Base-by-base conservation (phyloP, 1,140 invertebrate genomes). In the Drosophila quadrilineata region DNA sequence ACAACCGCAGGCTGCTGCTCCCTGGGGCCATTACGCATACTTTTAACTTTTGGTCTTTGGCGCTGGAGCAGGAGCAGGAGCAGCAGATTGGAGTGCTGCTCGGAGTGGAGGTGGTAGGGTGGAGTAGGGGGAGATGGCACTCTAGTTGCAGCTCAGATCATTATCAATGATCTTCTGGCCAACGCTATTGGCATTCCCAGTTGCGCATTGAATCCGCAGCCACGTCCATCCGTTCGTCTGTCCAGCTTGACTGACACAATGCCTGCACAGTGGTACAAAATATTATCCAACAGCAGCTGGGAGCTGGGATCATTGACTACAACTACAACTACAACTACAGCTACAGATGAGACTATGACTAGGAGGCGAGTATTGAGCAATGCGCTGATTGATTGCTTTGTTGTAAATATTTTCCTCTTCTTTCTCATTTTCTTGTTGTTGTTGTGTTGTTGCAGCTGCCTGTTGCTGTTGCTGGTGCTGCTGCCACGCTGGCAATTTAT, bases 21-120 rank as follows among this genome's bases (percentile, higher is more conserved):
- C 79, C 79, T 85, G 79, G 79, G 79, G 79, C 79, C 79, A 85
- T 85, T 85, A 85, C 79, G 79, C 80, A 85, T 85, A 85, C 80
- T 85, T 85, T 85, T 65, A 64, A 85, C 75, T 75, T 71, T 71
- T 65, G 41, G 76, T 43, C 50, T 64, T 64, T 63, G 64, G 26
- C 52, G 21, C 52, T 58, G 10, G n/a, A n/a, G n/a, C n/a, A n/a
- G n/a, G n/a, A n/a, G n/a, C n/a, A n/a, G n/a, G n/a, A n/a, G n/a
- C 69, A 53, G 68, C 70, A 58, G 45, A 48, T 53, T 36, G 36
- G 36, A 19, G 40, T 4, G 1, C 36, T 40, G 17, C 10, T 21
- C 17, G 33, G 19, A n/a, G 28, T 29, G 28, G 6, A 8, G 2
- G 10, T 29, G 28, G n/a, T n/a, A n/a, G n/a, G n/a, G n/a, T n/a